Conservation (phyloP, 2,113 vertebrate genomes). For the Sminthopsis crassicaudata region DNA sequence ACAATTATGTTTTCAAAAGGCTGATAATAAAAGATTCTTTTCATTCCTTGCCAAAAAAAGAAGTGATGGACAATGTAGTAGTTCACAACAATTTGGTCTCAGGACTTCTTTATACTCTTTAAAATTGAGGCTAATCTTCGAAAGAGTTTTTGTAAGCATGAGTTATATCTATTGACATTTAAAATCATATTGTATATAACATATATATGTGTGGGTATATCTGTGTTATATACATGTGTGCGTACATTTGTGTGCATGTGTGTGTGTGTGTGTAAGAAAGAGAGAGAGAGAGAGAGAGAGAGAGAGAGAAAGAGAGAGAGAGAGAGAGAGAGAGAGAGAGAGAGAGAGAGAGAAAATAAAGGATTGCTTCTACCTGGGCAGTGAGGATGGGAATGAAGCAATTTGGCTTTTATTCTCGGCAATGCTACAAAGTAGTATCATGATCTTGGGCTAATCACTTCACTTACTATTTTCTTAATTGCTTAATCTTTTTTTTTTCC, state of each 20-base stretch:
- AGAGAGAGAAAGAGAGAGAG: too few species aligned
- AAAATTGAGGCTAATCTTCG: not conserved
- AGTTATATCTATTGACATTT: not conserved
- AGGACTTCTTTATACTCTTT: not conserved
- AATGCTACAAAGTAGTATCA: not conserved
- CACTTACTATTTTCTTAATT: not conserved
- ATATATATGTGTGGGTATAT: too few species aligned
- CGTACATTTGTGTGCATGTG: too few species aligned
- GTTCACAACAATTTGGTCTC: not conserved
- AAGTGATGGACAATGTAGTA: not conserved
- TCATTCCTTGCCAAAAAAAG: not conserved
- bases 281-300: too few species aligned
- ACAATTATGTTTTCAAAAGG: not conserved
- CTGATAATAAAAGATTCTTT: not conserved
- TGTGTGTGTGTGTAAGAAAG: too few species aligned
- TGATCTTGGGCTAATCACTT: not conserved
- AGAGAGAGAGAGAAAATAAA: too few species aligned
- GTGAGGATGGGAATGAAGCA: not conserved
- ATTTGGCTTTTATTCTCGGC: not conserved
- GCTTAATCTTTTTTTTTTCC: not conserved
- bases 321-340: too few species aligned
- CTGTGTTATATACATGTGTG: too few species aligned
- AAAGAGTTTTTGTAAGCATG: not conserved
- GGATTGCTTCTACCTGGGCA: not conserved
- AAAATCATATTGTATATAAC: not conserved